phyloP scores from a whole-genome alignment of 2,888 invertebrate species.

The Sisyra terminalis region DNA sequence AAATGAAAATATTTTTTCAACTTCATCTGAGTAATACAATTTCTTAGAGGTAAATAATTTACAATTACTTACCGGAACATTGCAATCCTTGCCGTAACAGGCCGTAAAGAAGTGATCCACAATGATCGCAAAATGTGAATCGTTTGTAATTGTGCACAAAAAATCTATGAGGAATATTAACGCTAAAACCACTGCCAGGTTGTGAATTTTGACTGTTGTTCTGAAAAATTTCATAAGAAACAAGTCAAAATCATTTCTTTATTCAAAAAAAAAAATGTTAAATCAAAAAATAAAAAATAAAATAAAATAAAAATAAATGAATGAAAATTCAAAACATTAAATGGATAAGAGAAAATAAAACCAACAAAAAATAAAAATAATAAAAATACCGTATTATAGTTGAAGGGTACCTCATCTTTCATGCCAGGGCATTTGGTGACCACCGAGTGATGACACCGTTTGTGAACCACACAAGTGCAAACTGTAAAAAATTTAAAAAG shows the following conservation, averaged over 20 bases:
- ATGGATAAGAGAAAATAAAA: constrained; percentile 8
- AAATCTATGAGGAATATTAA: constrained; percentile 96
- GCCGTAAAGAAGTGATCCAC: constrained; percentile 93
- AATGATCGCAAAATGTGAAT: constrained; percentile 99
- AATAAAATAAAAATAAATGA: constrained; percentile 10
- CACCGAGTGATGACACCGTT: constrained; percentile 91
- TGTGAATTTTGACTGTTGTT: constrained; percentile 37
- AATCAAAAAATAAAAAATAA: constrained; percentile 10
- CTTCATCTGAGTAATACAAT: too few relatives aligned
- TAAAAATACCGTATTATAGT: constrained; percentile 10
- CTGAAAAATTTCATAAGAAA: constrained; percentile 20
- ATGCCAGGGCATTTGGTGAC: constrained; percentile 98
- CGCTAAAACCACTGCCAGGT: constrained; percentile 77
- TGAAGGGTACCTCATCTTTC: constrained; percentile 57
- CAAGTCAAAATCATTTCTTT: background rate
- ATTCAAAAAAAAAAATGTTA: background rate
- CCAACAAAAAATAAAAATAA: constrained; percentile 8
- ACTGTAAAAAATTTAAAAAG: constrained; percentile 41
- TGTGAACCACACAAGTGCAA: constrained; percentile 98
- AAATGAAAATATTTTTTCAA: too few relatives aligned
- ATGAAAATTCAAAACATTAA: constrained; percentile 5
- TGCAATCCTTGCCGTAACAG: constrained; percentile 92
- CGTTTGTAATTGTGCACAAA: constrained; percentile 92
- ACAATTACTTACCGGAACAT: constrained; percentile 68
- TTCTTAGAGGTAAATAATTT: background rate